Evolutionary conservation across 2,113 vertebrate species (phyloP), one percentile per base, ranked within the genome.

Genomic region (Poecile atricapillus): DNA sequence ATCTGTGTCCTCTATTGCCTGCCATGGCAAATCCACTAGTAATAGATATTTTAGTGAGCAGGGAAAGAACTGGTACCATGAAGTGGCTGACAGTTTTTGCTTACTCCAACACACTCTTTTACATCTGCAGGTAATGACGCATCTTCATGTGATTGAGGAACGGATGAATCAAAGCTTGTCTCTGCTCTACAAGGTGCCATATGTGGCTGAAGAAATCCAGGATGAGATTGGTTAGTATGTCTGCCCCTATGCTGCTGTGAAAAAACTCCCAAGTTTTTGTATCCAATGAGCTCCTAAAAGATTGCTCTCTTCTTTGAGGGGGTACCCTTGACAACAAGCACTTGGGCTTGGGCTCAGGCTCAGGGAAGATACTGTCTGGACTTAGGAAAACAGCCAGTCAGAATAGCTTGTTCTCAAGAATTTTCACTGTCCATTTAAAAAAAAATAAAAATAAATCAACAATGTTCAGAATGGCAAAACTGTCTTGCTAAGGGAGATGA

Each of bases 91-190:
- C 74, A 46, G 60, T 37, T 69, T 63, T 60, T 94, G 30, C 89
- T 84, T 70, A 2, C 55, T 88, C 86, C 82, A 80, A 52, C 81
- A 20, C 49, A 1, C 44, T 62, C 52, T n/a, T 80, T 31, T 91
- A 15, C 44, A 3, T 90, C 82, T 70, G 52, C 96, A 99, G 99
- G 99, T 99, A 96, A 99, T 99, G 99, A 99, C 99, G n/a, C 99
- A 99, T 97, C 98, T 99, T 91, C 99, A 98, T 59, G 99, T 99
- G 96, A 99, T 99, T 5, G 99, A 99, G 94, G 99, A 99, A 97
- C 97, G 99, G 90, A 99, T 99, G 98, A 99, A 99, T 97, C 99
- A 99, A 97, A 99, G 99, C 92, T 97, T 99, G 28, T 99, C 99
- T 60, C 98, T 99, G 89, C 98, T 99, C 88, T 99, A 99, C 98